A percentile compares a stretch with the other conserved stretches of the same genome.
These are phyloP conservation scores for Asteroscopus sphinx DNA, from an alignment of 2,888 invertebrate species.

Conservation along the genomic window DNA sequence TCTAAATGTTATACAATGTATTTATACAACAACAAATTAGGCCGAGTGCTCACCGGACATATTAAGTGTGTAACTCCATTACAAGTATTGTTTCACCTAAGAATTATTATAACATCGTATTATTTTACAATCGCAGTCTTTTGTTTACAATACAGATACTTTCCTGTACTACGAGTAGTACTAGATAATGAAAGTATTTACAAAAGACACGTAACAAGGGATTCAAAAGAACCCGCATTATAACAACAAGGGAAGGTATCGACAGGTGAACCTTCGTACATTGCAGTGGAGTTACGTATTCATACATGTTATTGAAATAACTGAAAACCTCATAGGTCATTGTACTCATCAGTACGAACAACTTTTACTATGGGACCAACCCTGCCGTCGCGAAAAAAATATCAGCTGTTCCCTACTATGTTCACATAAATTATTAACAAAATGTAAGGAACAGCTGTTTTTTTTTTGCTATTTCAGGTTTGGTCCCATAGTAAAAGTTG, in stretches of 20 bases:
- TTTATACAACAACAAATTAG: conserved; percentile 73
- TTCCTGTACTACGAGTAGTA: conserved; percentile 56
- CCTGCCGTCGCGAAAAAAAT: no score
- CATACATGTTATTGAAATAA: no score
- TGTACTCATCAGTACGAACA: no score
- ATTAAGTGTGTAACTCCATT: conserved; percentile 29
- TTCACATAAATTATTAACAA: no score
- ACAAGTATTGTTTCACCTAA: conserved; percentile 37
- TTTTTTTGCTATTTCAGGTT: no score
- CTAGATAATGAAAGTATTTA: conserved; percentile 55
- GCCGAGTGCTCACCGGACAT: conserved; percentile 50
- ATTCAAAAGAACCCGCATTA: conserved; percentile 44
- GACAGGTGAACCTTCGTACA: conserved; percentile 33
- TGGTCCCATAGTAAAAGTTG: no score
- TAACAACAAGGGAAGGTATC: conserved; percentile 50
- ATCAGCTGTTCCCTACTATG: no score
- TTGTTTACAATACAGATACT: conserved; percentile 52
- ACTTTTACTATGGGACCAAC: no score
- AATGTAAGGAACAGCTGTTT: no score
- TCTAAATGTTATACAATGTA: conserved; percentile 74
- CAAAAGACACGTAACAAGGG: conserved; percentile 55
- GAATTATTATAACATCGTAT: conserved; percentile 47
- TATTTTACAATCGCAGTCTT: conserved; percentile 53
- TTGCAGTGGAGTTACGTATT: conserved; percentile 38
- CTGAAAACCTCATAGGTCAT: no score